Evolutionary conservation across 1,140 invertebrate genomes (phyloP).

Genomic region (Thaumatotibia leucotreta): DNA sequence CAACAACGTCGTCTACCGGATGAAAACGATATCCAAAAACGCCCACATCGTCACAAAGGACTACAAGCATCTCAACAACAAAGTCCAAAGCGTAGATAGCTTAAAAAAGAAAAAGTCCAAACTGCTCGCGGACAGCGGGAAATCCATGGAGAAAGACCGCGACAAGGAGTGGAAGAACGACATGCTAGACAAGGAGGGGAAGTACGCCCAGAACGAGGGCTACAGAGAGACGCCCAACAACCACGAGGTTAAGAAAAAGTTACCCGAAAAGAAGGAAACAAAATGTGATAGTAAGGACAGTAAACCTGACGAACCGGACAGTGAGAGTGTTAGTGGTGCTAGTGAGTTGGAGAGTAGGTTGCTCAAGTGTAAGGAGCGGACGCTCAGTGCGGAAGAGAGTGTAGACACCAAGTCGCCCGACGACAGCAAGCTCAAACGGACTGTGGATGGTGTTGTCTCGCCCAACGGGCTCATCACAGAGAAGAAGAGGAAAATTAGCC

Average conservation of each 20-base stretch:
- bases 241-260: slow-evolving; percentile 64
- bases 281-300: slow-evolving; percentile 70
- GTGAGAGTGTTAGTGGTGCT: slow-evolving; percentile 53
- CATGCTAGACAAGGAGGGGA: slow-evolving; percentile 65
- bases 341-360: slow-evolving; percentile 57
- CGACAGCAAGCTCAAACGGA: slow-evolving; percentile 61
- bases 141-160: slow-evolving; percentile 49
- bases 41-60: slow-evolving; percentile 72
- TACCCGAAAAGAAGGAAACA: slow-evolving; percentile 50
- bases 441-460: slow-evolving; percentile 58
- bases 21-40: slow-evolving; percentile 71
- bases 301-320: slow-evolving; percentile 53
- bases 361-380: slow-evolving; percentile 64
- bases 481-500: slow-evolving; percentile 76
- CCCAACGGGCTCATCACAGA: slow-evolving; percentile 72
- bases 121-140: slow-evolving; percentile 42
- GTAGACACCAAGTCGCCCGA: slow-evolving; percentile 29
- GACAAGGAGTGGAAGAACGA: slow-evolving; percentile 65
- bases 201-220: slow-evolving; percentile 71
- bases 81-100: slow-evolving; percentile 49
- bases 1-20: slow-evolving; percentile 66
- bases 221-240: slow-evolving; percentile 70
- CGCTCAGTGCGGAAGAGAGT: slow-evolving; percentile 52
- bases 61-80: slow-evolving; percentile 59
- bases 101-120: slow-evolving; percentile 69